These are phyloP conservation scores for Drosophila anomalipes DNA, from an alignment of 2,888 invertebrate genomes.

Conservation along the genomic window DNA sequence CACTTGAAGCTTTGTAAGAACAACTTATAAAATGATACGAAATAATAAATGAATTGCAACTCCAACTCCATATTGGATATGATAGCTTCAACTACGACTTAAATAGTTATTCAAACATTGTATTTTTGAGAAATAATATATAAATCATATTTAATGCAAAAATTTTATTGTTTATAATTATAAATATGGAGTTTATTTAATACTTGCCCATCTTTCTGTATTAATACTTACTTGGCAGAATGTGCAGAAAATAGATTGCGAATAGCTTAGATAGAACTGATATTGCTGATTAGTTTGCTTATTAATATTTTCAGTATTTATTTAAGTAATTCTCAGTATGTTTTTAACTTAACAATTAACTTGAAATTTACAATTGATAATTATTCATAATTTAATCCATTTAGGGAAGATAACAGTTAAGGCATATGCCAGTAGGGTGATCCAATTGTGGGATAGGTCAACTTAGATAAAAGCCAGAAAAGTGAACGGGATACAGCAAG, in stretches of 20 bases:
- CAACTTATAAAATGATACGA: not conserved
- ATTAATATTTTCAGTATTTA: constrained; percentile 73
- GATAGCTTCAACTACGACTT: not conserved
- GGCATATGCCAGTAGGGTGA: constrained; percentile 14
- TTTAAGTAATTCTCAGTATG: constrained; percentile 72
- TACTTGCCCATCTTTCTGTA: not conserved
- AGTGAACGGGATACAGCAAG: constrained; percentile 19
- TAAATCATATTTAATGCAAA: not conserved
- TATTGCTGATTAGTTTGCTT: constrained; percentile 39
- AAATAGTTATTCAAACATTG: not conserved
- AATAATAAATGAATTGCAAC: not conserved
- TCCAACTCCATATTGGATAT: not conserved
- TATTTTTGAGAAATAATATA: not conserved
- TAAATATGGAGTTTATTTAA: not conserved
- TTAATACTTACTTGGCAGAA: constrained; percentile 33
- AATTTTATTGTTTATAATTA: not conserved
- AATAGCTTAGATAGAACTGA: not conserved
- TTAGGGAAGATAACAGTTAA: constrained; percentile 13
- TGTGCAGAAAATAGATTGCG: not conserved
- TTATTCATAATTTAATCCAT: constrained; percentile 24
- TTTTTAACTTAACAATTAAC: constrained; percentile 56
- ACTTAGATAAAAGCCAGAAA: constrained; percentile 10
- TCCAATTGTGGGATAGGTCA: constrained; percentile 5
- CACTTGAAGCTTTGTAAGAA: not conserved
- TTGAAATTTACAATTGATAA: constrained; percentile 60